These are phyloP conservation scores for Salvelinus alpinus DNA, from an alignment of 2,113 vertebrate genomes.

Conservation along the genomic window DNA sequence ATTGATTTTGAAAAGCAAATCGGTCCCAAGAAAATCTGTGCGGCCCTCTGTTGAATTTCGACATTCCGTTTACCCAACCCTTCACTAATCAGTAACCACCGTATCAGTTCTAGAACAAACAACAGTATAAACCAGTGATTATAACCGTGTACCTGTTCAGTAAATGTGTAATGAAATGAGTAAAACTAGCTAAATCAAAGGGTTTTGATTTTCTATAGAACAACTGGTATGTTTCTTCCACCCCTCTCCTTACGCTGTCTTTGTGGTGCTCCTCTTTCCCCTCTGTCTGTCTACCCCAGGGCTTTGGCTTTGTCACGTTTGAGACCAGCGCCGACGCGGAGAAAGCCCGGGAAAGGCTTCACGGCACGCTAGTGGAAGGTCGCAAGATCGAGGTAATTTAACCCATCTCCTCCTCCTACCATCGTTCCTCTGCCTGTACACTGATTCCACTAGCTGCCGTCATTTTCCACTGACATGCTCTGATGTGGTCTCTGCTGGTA, in stretches of 20 bases:
- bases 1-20: too few relatives aligned
- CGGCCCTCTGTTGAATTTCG: too few relatives aligned
- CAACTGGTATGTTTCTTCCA: neutral
- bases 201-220: neutral
- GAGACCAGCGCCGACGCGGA: conserved; percentile 97
- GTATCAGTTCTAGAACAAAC: neutral
- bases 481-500: conserved; percentile 63
- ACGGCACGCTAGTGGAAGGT: conserved; percentile 98
- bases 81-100: neutral
- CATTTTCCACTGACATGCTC: conserved; percentile 62
- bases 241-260: neutral
- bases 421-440: conserved; percentile 60
- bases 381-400: conserved; percentile 98
- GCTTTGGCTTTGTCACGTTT: conserved; percentile 99
- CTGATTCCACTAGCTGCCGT: conserved; percentile 61
- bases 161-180: neutral
- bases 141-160: neutral
- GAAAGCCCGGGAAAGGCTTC: conserved; percentile 97
- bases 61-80: too few relatives aligned
- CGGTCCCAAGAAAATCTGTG: too few relatives aligned
- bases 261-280: neutral
- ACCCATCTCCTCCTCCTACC: conserved; percentile 19
- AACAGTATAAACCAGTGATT: too few relatives aligned
- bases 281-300: conserved; percentile 72
- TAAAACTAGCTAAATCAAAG: neutral